Conservation (phyloP, 2,888 invertebrate species). For the Mythimna loreyi region DNA sequence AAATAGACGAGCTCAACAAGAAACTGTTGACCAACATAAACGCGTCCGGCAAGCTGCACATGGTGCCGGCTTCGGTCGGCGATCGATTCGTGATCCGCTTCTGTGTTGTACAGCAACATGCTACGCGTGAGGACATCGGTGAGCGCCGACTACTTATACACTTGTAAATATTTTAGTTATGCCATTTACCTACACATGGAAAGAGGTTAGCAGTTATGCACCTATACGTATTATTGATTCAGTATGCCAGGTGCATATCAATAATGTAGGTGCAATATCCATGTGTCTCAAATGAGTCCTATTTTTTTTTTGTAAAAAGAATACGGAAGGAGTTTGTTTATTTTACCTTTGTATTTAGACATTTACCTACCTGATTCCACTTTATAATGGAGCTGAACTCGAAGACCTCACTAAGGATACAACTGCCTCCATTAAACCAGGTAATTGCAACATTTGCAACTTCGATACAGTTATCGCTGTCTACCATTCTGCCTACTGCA, state of each 20-base stretch:
- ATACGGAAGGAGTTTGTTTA: neutral
- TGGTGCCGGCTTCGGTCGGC: conserved; percentile 98
- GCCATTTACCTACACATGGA: neutral
- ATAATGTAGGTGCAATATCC: no score
- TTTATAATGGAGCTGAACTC: no score
- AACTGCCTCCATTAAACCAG: no score
- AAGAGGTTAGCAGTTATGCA: neutral
- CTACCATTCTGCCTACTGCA: no score
- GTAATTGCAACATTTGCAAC: no score
- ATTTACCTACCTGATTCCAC: neutral
- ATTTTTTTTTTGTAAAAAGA: neutral
- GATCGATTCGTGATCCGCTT: conserved; percentile 98
- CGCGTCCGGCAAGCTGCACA: conserved; percentile 98
- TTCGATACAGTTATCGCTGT: no score
- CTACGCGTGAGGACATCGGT: conserved; percentile 96
- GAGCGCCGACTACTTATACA: conserved; percentile 79
- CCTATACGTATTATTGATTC: no score
- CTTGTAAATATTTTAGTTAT: conserved; percentile 22
- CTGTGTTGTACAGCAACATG: conserved; percentile 97
- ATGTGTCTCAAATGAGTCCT: no score
- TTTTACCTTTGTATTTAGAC: neutral
- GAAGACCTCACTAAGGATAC: no score
- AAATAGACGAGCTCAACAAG: conserved; percentile 94
- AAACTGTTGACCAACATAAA: conserved; percentile 97
- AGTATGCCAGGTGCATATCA: no score